Evolutionary conservation across 2,797 vertebrate species (phyloP).

Genomic region (Enteromius mattozi): DNA sequence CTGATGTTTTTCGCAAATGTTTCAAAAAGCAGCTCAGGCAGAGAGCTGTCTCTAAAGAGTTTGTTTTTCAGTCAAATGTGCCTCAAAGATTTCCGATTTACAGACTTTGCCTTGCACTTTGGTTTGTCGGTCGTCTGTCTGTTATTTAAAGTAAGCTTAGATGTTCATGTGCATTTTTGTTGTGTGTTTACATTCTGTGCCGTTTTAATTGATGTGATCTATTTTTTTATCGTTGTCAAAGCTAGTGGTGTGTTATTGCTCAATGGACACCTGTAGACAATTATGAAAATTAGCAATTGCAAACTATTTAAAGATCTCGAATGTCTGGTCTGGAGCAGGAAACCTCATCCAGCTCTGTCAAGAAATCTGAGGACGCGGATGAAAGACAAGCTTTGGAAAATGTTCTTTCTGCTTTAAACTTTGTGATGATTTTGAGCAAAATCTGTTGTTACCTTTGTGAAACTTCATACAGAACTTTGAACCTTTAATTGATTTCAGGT

Average conservation of each 20-base stretch:
- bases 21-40: slow-evolving; percentile 38
- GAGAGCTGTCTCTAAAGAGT: slow-evolving; percentile 33
- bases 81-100: slow-evolving; percentile 59
- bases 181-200: slow-evolving; percentile 75
- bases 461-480: slow-evolving; percentile 64
- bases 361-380: neutral
- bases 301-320: slow-evolving; percentile 53
- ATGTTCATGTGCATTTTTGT: slow-evolving; percentile 62
- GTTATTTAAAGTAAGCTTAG: slow-evolving; percentile 87
- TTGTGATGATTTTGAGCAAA: slow-evolving; percentile 50
- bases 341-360: neutral
- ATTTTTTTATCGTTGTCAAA: slow-evolving; percentile 78
- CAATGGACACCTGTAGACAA: slow-evolving; percentile 62
- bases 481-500: slow-evolving; percentile 70
- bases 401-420: slow-evolving; percentile 42
- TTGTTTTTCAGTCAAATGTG: slow-evolving; percentile 51
- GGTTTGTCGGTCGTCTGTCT: slow-evolving; percentile 77
- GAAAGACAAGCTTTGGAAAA: slow-evolving; percentile 39
- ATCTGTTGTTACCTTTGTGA: slow-evolving; percentile 62
- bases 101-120: slow-evolving; percentile 86
- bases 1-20: slow-evolving; percentile 17
- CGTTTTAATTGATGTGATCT: slow-evolving; percentile 81
- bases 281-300: slow-evolving; percentile 17
- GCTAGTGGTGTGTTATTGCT: slow-evolving; percentile 71
- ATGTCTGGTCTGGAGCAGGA: slow-evolving; percentile 27